Evolutionary conservation across 2,888 invertebrate genomes (phyloP).

Genomic region (Acrocera orbiculus): DNA sequence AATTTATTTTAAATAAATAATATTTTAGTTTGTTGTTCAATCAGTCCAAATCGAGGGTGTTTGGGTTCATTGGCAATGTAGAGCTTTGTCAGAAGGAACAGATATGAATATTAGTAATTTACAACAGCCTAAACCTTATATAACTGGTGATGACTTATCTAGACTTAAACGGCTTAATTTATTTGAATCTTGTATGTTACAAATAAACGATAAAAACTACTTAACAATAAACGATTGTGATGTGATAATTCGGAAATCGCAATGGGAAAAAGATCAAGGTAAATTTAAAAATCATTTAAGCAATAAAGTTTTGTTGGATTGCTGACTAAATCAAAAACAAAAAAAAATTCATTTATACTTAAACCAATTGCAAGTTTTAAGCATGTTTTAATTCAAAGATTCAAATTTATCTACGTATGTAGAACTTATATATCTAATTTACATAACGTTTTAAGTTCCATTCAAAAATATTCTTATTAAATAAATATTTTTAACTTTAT

Average conservation of each 20-base stretch:
- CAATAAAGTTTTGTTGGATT: too few species aligned
- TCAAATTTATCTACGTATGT: too few species aligned
- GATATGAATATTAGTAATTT: constrained; percentile 33
- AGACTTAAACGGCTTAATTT: constrained; percentile 69
- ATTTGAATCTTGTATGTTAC: constrained; percentile 72
- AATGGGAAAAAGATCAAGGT: constrained; percentile 57
- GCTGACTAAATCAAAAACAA: too few species aligned
- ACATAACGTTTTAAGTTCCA: too few species aligned
- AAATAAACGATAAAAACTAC: constrained; percentile 77
- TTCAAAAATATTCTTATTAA: too few species aligned
- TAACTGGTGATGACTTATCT: constrained; percentile 60
- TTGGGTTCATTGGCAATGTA: constrained; percentile 77
- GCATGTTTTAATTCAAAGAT: too few species aligned
- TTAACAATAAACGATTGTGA: constrained; percentile 62
- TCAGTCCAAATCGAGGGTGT: constrained; percentile 64
- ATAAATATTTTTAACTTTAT: too few species aligned
- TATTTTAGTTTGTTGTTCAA: constrained; percentile 56
- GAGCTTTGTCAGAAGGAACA: constrained; percentile 41
- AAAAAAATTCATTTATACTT: too few species aligned
- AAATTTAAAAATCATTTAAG: constrained; percentile 17
- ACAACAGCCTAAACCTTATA: constrained; percentile 48
- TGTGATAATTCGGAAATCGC: constrained; percentile 52
- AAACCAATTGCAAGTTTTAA: too few species aligned
- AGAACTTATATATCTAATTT: too few species aligned
- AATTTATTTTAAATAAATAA: not conserved